These are phyloP conservation scores for Zaprionus vittiger DNA, from an alignment of 1,140 invertebrate genomes.

Conservation along the genomic window DNA sequence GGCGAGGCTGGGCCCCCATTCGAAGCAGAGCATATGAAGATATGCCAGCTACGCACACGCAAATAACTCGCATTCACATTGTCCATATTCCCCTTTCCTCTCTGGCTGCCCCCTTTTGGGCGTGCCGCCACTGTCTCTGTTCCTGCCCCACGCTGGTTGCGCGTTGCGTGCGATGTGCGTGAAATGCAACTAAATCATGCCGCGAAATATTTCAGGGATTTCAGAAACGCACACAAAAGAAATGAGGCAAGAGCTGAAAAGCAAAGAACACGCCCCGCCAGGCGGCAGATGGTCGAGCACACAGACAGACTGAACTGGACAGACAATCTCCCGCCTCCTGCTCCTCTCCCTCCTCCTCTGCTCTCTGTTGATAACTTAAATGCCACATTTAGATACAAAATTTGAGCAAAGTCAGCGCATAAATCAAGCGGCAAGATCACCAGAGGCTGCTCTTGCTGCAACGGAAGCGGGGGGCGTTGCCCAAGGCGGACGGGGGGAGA, in stretches of 20 bases:
- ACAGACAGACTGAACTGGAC: background rate
- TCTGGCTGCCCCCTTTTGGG: background rate
- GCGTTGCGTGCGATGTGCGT: slow-evolving; percentile 76
- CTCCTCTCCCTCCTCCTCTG: slow-evolving; percentile 10
- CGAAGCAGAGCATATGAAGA: slow-evolving; percentile 31
- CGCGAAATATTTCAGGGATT: slow-evolving; percentile 79
- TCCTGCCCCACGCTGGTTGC: background rate
- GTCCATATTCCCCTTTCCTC: slow-evolving; percentile 9
- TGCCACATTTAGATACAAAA: slow-evolving; percentile 81
- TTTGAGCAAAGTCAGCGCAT: slow-evolving; percentile 75
- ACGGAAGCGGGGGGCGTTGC: slow-evolving; percentile 69
- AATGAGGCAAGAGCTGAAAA: slow-evolving; percentile 45
- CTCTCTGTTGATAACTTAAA: slow-evolving; percentile 79
- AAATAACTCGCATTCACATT: slow-evolving; percentile 55
- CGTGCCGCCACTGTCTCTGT: background rate
- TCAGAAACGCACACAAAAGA: slow-evolving; percentile 50
- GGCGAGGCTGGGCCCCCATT: background rate
- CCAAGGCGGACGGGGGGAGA: background rate
- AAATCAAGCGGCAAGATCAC: slow-evolving; percentile 77
- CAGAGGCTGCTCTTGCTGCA: slow-evolving; percentile 47
- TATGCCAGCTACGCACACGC: slow-evolving; percentile 60
- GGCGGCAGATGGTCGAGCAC: slow-evolving; percentile 66
- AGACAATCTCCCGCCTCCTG: background rate
- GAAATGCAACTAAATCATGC: slow-evolving; percentile 81
- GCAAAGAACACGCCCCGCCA: slow-evolving; percentile 57